Base-by-base conservation (phyloP, 1,140 invertebrate species). In the Drosophila sproati region DNA sequence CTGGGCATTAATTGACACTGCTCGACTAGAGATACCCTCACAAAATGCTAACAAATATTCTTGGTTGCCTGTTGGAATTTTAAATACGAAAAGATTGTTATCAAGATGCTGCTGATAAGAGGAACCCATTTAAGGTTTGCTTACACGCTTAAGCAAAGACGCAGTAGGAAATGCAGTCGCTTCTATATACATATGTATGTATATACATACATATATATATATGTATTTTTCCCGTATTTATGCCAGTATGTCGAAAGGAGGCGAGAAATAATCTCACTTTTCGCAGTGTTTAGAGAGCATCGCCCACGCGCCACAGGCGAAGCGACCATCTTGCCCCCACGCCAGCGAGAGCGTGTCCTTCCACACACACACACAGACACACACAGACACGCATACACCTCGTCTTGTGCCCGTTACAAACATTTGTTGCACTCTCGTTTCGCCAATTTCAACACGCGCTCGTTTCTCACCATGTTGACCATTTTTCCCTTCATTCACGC, bases 391-490 rank as follows among this genome's bases (percentile, higher is more conserved):
- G 1, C 5, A 34, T 8, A 8, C 39, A 83, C 76, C 76, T 76
- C 50, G 34, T 54, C 39, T 69, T 78, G 20, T 82, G 75, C 54
- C 48, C 69, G 62, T 29, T 54, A 41, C 54, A 78, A 68, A 81
- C 82, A 86, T 86, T 86, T 86, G 82, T 86, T 86, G 82, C 82
- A 86, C 82, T 86, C 78, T 69, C 63, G 50, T 47, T 35, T 70
- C 31, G 54, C 37, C 37, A 45, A 47, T 50, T 35, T 68, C 67
- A 77, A 68, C 68, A 54, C 57, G 51, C 48, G 56, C 62, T 67
- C 41, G 66, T 59, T 48, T 62, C 70, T 78, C 82, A 86, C 82
- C 81, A 82, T 56, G 60, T 56, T 70, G 12, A 10, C 8, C 32
- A 20, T 8, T 12, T 28, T 69, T 67, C 41, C 57, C 20, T 20